A percentile compares a stretch with the other conserved stretches of the same genome.
Evolutionary conservation across 1,140 invertebrate genomes (phyloP).

Genomic region (Meloidogyne hapla): DNA sequence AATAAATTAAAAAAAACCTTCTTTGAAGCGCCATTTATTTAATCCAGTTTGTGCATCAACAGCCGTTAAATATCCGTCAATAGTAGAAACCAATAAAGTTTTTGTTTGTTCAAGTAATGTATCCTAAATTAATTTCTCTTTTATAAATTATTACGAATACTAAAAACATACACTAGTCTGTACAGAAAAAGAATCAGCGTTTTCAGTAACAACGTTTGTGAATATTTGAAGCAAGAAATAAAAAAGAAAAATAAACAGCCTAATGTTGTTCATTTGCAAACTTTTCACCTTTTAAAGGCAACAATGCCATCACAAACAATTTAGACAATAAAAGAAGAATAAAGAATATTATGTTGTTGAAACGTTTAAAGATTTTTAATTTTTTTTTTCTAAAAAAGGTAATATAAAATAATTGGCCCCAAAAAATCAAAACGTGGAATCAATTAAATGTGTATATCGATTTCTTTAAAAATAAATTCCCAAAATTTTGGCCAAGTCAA

Average conservation of each 20-base stretch:
- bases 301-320: not conserved
- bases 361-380: not conserved
- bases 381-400: too few relatives aligned
- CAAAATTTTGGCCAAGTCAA: not conserved
- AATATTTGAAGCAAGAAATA: constrained; percentile 18
- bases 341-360: not conserved
- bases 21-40: constrained; percentile 83
- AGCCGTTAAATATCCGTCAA: constrained; percentile 83
- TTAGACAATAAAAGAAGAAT: not conserved
- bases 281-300: not conserved
- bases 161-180: not conserved
- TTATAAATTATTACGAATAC: not conserved
- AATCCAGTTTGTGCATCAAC: constrained; percentile 79
- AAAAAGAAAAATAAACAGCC: not conserved
- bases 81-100: constrained; percentile 78
- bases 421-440: constrained; percentile 10
- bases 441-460: not conserved
- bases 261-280: not conserved
- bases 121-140: not conserved
- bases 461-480: not conserved
- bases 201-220: not conserved
- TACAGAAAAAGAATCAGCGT: not conserved
- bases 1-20: constrained; percentile 67
- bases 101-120: not conserved
- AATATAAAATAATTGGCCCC: not conserved